Evolutionary conservation across 1,140 invertebrate genomes (phyloP), one percentile per base, ranked within the genome.

Genomic region (Chymomyza costata): DNA sequence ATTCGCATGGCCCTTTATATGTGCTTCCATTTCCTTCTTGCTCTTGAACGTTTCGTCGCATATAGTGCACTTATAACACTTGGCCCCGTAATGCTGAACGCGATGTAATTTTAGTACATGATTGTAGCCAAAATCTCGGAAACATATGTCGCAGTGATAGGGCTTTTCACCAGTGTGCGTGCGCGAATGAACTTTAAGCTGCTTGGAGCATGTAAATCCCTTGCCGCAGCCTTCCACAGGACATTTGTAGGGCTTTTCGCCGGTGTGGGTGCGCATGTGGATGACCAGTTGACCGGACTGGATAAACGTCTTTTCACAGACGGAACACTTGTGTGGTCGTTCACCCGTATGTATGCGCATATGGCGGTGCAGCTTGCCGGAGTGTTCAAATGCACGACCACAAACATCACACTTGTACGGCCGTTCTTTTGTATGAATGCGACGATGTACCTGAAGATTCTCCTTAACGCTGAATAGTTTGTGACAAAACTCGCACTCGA

Each of bases 281-380:
- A 94, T 95, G 0, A 94, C 93, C 52, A 95, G 80, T 68, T 95
- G 93, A 1, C 96, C 94, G 28, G 93, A 94, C 78, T 95, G 94
- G 17, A 96, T 95, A 82, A 96, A 96, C 0, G 94, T 95, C 83
- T 96, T 96, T 43, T 92, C 90, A 84, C 97, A 99, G 37, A 97
- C 91, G n/a, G 91, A 91, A 84, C 97, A 99, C 68, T 94, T 94
- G 86, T 97, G 97, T 0, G 96, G 96, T 15, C 96, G 89, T 85
- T 98, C 96, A 0, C 97, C 91, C 0, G 94, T 96, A 81, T 96
- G 95, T 58, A 95, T 96, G 39, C 95, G 90, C 91, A 96, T 96
- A 84, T 97, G 96, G 3, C 96, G 90, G 69, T 96, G 94, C 19
- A 97, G 86, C 81, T 97, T 95, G 1, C 96, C 95, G 21, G 93